These are phyloP conservation scores for Epirrhoe alternata DNA, from an alignment of 2,888 invertebrate species.

Conservation along the genomic window DNA sequence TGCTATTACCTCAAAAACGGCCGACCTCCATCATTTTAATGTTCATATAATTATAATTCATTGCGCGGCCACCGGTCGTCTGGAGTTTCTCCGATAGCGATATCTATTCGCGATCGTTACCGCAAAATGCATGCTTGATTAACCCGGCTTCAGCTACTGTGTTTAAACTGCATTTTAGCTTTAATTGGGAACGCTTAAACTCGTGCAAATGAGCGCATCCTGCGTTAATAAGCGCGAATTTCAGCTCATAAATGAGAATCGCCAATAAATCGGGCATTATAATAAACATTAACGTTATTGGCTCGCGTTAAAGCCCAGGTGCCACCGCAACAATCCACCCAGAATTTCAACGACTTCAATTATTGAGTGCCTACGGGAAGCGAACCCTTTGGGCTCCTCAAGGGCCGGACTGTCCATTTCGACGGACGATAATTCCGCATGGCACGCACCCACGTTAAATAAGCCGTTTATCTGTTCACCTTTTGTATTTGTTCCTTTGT, in stretches of 20 bases:
- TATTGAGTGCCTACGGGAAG: slow-evolving; percentile 81
- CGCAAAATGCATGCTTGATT: slow-evolving; percentile 60
- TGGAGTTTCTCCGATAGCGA: slow-evolving; percentile 55
- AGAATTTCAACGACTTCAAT: slow-evolving; percentile 84
- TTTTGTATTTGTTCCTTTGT: slow-evolving; percentile 56
- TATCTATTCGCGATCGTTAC: slow-evolving; percentile 56
- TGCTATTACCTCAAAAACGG: slow-evolving; percentile 64
- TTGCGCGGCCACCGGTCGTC: slow-evolving; percentile 54
- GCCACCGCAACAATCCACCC: slow-evolving; percentile 76
- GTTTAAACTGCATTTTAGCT: slow-evolving; percentile 77
- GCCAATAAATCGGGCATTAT: slow-evolving; percentile 82
- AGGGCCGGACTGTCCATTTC: slow-evolving; percentile 80
- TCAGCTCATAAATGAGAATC: slow-evolving; percentile 77
- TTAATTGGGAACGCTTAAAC: slow-evolving; percentile 79
- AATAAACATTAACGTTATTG: slow-evolving; percentile 83
- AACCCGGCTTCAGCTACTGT: slow-evolving; percentile 47
- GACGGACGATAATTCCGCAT: slow-evolving; percentile 71
- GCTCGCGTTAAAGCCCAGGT: slow-evolving; percentile 75
- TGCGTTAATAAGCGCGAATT: slow-evolving; percentile 75
- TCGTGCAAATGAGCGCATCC: slow-evolving; percentile 71
- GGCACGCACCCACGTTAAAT: slow-evolving; percentile 70
- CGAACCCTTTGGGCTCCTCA: slow-evolving; percentile 78
- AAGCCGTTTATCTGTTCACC: slow-evolving; percentile 62
- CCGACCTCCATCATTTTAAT: slow-evolving; percentile 72
- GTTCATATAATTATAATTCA: slow-evolving; percentile 71